Evolutionary conservation across 2,888 invertebrate genomes (phyloP), one percentile per base, ranked within the genome.

Genomic region (Diarsia rubi): DNA sequence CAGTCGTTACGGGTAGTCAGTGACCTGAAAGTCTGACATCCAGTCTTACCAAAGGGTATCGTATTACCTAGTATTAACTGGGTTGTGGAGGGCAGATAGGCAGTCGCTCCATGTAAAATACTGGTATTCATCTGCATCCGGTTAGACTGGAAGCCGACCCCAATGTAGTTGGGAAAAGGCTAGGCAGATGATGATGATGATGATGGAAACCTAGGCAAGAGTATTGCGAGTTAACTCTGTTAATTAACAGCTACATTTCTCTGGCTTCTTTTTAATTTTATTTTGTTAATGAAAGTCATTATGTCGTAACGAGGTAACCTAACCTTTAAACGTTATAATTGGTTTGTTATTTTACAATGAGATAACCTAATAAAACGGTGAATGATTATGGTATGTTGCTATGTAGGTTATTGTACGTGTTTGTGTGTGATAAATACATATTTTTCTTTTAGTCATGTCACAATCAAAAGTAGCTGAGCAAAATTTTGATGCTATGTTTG

Each of bases 281-380:
- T 44, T 62, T 69, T 1, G n/a, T 59, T 66, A 16, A 49, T 60
- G n/a, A 57, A 78, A 62, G 62, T 78, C 54, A 21, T 31, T 44
- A 9, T 12, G n/a, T 67, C 19, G 72, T 19, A 47, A 62, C 71
- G 27, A 52, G 44, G 37, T 24, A 24, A 14, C 3, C 24, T 60
- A 19, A 78, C 42, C 70, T 70, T 70, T 52, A 37, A n/a, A 75
- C 16, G n/a, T 68, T 19, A 42, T 78, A 57, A 73, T 14, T 44
- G 42, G 45, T 54, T 47, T 49, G 4, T 49, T n/a, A 19, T 60
- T 59, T 24, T 12, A 3, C 24, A 27, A 37, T 21, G 3, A n/a
- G 54, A 79, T 72, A 62, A 62, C 11, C n/a, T 45, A n/a, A 54
- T 71, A 14, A 76, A 70, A 62, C 19, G 21, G 31, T 52, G 14